phyloP scores from a whole-genome alignment of 2,888 invertebrate species.

The Junonia oenone region DNA sequence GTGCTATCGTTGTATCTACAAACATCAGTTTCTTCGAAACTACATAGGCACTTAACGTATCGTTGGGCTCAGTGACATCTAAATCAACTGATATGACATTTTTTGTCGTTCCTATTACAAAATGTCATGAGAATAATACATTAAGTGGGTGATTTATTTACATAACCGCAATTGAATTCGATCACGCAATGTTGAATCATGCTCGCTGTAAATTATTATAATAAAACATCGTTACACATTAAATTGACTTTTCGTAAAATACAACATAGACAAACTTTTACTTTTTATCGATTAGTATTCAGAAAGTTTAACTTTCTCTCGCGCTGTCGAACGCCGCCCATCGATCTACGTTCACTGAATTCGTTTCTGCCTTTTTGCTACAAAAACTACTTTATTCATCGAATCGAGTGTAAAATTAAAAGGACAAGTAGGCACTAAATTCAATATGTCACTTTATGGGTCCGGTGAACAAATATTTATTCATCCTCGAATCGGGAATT shows the following conservation, averaged over 20 bases:
- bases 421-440: too few relatives aligned
- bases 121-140: not conserved
- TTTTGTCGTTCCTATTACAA: not conserved
- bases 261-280: constrained; percentile 47
- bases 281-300: constrained; percentile 69
- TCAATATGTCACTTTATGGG: too few relatives aligned
- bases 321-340: constrained; percentile 33
- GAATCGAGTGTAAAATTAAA: not conserved
- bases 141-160: constrained; percentile 14
- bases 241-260: constrained; percentile 41
- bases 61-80: too few relatives aligned
- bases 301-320: constrained; percentile 63
- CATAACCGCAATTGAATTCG: constrained; percentile 30
- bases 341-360: constrained; percentile 32
- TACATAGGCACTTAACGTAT: too few relatives aligned
- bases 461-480: too few relatives aligned
- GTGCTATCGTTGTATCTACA: not conserved
- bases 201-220: constrained; percentile 32
- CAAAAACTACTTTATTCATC: not conserved
- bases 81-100: not conserved
- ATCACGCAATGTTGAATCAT: constrained; percentile 20
- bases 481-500: not conserved
- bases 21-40: not conserved
- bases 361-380: constrained; percentile 29
- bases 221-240: constrained; percentile 46